These are phyloP conservation scores for Oreochromis aureus DNA, from an alignment of 2,113 vertebrate species.

Conservation along the genomic window DNA sequence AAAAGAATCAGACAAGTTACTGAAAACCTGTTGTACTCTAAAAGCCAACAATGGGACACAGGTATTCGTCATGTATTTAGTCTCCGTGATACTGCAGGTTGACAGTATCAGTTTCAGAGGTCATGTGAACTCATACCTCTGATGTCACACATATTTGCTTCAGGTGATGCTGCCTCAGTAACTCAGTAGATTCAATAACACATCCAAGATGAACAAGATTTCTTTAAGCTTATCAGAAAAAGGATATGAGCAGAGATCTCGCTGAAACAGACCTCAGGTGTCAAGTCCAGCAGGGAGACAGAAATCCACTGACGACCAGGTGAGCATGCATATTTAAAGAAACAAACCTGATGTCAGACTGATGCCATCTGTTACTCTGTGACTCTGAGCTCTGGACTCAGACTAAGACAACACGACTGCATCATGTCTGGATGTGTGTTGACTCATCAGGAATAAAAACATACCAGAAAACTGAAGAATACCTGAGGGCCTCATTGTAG, in stretches of 20 bases:
- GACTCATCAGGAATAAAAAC: accelerated
- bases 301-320: not conserved
- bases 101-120: not conserved
- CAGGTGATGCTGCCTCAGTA: too few relatives aligned
- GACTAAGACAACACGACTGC: not conserved
- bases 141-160: too few relatives aligned
- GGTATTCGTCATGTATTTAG: not conserved
- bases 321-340: not conserved
- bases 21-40: not conserved
- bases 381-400: not conserved
- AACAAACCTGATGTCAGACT: not conserved
- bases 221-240: too few relatives aligned
- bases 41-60: not conserved
- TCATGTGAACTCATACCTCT: too few relatives aligned
- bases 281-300: not conserved
- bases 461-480: accelerated
- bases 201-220: too few relatives aligned
- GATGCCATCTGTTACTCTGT: not conserved
- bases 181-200: too few relatives aligned
- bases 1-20: accelerated
- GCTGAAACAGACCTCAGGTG: too few relatives aligned
- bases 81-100: not conserved
- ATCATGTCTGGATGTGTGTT: not conserved
- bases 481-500: not conserved
- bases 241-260: too few relatives aligned